Evolutionary conservation across 1,140 invertebrate species (phyloP).

Genomic region (Brachionus asplanchnoidis): DNA sequence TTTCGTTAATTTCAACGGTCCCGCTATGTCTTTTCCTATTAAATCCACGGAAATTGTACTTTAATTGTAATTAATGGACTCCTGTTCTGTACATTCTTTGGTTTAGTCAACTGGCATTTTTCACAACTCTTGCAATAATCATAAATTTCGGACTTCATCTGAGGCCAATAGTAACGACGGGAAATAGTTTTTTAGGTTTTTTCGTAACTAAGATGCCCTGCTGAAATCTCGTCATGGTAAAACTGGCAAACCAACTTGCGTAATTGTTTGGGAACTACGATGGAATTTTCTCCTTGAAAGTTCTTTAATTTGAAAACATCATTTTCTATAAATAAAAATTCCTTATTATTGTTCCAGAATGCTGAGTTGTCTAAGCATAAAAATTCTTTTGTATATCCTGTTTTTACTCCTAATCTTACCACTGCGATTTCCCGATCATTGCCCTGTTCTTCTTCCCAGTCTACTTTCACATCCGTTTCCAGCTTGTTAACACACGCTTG

Average conservation of each 20-base stretch:
- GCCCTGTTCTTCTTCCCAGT: background rate
- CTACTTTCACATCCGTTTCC: too few relatives aligned
- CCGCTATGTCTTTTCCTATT: constrained; percentile 47
- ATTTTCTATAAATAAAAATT: background rate
- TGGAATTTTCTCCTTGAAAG: background rate
- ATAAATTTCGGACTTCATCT: too few relatives aligned
- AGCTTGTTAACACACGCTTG: too few relatives aligned
- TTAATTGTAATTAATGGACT: too few relatives aligned
- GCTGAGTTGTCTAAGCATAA: background rate
- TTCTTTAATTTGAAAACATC: background rate
- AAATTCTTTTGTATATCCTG: background rate
- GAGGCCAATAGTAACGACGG: too few relatives aligned
- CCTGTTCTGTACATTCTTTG: too few relatives aligned
- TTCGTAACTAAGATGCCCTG: background rate
- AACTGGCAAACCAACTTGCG: background rate
- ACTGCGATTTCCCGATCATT: background rate
- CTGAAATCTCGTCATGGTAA: background rate
- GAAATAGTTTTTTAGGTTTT: background rate
- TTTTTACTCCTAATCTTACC: background rate
- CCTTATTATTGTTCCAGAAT: background rate
- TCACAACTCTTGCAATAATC: too few relatives aligned
- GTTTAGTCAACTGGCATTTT: too few relatives aligned
- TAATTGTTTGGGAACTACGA: background rate
- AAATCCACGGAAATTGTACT: background rate
- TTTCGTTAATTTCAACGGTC: constrained; percentile 45